Evolutionary conservation across 2,113 vertebrate species (phyloP).

Genomic region (Hyaena hyaena): DNA sequence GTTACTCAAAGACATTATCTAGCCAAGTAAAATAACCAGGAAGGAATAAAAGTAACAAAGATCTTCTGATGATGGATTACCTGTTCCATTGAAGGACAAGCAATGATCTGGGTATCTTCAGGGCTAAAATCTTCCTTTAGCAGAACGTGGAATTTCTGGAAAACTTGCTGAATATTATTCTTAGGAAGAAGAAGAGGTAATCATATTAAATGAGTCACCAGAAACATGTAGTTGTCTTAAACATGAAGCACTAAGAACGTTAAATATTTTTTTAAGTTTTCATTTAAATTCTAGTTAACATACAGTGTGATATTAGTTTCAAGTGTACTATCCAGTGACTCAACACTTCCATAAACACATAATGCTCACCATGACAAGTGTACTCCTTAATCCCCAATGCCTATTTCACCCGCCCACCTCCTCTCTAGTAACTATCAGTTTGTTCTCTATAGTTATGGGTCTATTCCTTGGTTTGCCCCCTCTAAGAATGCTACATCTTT

Average conservation of each 20-base stretch:
- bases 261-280: background rate
- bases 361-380: background rate
- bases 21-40: constrained; percentile 19
- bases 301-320: background rate
- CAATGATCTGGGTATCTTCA: constrained; percentile 96
- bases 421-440: background rate
- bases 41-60: background rate
- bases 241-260: background rate
- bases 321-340: background rate
- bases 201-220: background rate
- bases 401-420: background rate
- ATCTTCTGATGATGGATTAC: constrained; percentile 80
- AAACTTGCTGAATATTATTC: constrained; percentile 98
- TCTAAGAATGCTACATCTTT: background rate
- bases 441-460: background rate
- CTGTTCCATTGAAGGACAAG: constrained; percentile 98
- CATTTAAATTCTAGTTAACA: background rate
- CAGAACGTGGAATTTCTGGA: constrained; percentile 94
- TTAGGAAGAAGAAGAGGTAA: constrained; percentile 81
- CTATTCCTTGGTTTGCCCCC: background rate
- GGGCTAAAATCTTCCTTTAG: constrained; percentile 96
- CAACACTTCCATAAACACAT: background rate
- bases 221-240: constrained; percentile 36
- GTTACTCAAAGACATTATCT: constrained; percentile 17
- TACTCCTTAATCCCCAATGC: background rate